Conservation (phyloP, 2,888 invertebrate species). For the Drosophila mercatorum region DNA sequence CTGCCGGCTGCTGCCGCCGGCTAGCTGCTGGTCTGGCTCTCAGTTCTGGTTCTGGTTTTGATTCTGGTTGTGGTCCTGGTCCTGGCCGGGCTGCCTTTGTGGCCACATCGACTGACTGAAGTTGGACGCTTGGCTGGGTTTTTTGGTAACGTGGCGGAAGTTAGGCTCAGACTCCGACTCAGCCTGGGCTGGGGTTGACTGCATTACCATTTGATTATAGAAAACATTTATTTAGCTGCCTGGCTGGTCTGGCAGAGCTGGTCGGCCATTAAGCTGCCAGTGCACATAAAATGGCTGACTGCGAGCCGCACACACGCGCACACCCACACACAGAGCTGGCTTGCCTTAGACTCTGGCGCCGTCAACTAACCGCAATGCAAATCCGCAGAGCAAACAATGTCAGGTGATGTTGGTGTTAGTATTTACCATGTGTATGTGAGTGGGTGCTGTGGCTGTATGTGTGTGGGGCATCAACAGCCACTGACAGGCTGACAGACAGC, state of each 20-base stretch:
- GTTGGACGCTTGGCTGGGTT: slow-evolving; percentile 60
- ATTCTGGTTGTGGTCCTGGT: neutral
- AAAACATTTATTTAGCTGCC: slow-evolving; percentile 76
- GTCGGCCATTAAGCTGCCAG: slow-evolving; percentile 31
- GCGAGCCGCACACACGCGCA: slow-evolving; percentile 22
- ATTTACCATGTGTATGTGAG: slow-evolving; percentile 9
- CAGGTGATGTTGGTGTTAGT: slow-evolving; percentile 62
- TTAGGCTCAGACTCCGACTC: slow-evolving; percentile 29
- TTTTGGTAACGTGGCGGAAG: slow-evolving; percentile 32
- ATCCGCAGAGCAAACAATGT: slow-evolving; percentile 80
- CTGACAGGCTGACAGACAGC: slow-evolving; percentile 74
- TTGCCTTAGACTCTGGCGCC: slow-evolving; percentile 63
- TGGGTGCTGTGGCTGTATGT: slow-evolving; percentile 7
- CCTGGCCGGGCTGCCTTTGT: slow-evolving; percentile 28
- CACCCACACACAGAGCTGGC: slow-evolving; percentile 16
- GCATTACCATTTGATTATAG: slow-evolving; percentile 79
- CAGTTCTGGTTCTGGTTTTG: slow-evolving; percentile 1
- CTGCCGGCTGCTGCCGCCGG: slow-evolving; percentile 26
- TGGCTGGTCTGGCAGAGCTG: slow-evolving; percentile 13
- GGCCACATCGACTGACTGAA: slow-evolving; percentile 41
- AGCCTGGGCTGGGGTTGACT: slow-evolving; percentile 39
- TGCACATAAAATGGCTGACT: slow-evolving; percentile 55
- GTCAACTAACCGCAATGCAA: slow-evolving; percentile 78
- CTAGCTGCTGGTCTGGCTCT: slow-evolving; percentile 5
- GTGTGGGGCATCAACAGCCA: slow-evolving; percentile 48